phyloP scores from a whole-genome alignment of 2,888 invertebrate genomes.

The Nomada lathburiana region DNA sequence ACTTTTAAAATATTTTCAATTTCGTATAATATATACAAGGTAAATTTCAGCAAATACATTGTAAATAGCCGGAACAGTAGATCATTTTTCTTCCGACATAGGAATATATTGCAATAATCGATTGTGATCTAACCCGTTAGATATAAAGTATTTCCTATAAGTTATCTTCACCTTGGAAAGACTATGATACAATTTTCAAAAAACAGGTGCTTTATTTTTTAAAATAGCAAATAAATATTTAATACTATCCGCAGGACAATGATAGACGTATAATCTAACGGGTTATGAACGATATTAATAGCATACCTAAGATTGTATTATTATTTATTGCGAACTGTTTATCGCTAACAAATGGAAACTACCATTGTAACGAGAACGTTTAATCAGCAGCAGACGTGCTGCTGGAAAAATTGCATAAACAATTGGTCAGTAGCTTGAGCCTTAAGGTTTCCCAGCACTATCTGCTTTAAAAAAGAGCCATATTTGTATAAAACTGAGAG shows the following conservation, averaged over 20 bases:
- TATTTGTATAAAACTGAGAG: slow-evolving; percentile 21
- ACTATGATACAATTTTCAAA: background rate
- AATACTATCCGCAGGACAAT: background rate
- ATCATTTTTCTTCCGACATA: slow-evolving; percentile 15
- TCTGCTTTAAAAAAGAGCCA: slow-evolving; percentile 3
- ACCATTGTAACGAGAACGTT: background rate
- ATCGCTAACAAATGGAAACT: slow-evolving; percentile 13
- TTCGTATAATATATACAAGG: slow-evolving; percentile 20
- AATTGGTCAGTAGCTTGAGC: slow-evolving; percentile 4
- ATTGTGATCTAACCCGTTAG: slow-evolving; percentile 39
- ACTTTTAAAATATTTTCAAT: background rate
- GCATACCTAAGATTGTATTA: slow-evolving; percentile 16
- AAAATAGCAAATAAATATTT: background rate
- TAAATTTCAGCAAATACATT: background rate
- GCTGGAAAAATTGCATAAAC: slow-evolving; percentile 17
- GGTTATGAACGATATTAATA: slow-evolving; percentile 17
- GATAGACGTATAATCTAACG: slow-evolving; percentile 21
- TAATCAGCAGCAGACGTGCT: slow-evolving; percentile 9
- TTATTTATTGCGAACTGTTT: slow-evolving; percentile 19
- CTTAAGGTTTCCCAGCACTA: slow-evolving; percentile 3
- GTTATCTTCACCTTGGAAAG: slow-evolving; percentile 14
- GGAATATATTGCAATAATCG: slow-evolving; percentile 15
- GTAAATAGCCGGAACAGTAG: slow-evolving; percentile 24
- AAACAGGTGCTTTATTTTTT: slow-evolving; percentile 47
- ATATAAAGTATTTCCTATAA: slow-evolving; percentile 8